These are phyloP conservation scores for Trichogramma dendrolimi DNA, from an alignment of 2,888 invertebrate genomes.

Conservation along the genomic window DNA sequence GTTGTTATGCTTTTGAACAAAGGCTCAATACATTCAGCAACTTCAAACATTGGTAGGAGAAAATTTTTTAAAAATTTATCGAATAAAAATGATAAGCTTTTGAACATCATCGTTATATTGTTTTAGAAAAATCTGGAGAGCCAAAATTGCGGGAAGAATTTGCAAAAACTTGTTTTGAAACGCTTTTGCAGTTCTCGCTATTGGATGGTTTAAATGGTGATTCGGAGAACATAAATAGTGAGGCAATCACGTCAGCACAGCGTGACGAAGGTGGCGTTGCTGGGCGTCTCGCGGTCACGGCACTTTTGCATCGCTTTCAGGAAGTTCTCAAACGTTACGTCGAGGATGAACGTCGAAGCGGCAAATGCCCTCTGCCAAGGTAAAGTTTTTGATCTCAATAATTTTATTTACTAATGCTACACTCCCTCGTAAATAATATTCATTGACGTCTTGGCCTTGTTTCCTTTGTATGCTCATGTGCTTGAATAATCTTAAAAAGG, in stretches of 20 bases:
- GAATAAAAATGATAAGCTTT: background rate
- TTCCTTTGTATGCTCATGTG: background rate
- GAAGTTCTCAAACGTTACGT: slow-evolving; percentile 87
- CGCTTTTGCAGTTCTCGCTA: slow-evolving; percentile 87
- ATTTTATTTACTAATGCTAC: slow-evolving; percentile 2
- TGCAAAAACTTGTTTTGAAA: slow-evolving; percentile 94
- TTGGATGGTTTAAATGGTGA: slow-evolving; percentile 64
- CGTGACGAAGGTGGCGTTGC: slow-evolving; percentile 62
- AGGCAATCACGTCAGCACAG: slow-evolving; percentile 31
- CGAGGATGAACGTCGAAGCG: slow-evolving; percentile 76
- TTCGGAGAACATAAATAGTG: slow-evolving; percentile 37
- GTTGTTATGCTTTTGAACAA: slow-evolving; percentile 80
- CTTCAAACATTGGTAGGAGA: slow-evolving; percentile 55
- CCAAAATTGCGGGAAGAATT: slow-evolving; percentile 85
- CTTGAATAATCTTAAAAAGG: slow-evolving; percentile 15
- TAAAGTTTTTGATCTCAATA: slow-evolving; percentile 45
- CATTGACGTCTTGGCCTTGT: background rate
- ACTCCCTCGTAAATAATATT: slow-evolving; percentile 1
- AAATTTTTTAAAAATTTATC: background rate
- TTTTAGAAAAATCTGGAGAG: slow-evolving; percentile 45
- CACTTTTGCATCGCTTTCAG: slow-evolving; percentile 85
- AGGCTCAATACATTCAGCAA: slow-evolving; percentile 78
- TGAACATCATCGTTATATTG: background rate
- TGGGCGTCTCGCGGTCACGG: slow-evolving; percentile 81
- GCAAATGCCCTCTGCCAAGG: slow-evolving; percentile 82